Base-by-base conservation (phyloP, 2,113 vertebrate species). In the Boleophthalmus pectinirostris region DNA sequence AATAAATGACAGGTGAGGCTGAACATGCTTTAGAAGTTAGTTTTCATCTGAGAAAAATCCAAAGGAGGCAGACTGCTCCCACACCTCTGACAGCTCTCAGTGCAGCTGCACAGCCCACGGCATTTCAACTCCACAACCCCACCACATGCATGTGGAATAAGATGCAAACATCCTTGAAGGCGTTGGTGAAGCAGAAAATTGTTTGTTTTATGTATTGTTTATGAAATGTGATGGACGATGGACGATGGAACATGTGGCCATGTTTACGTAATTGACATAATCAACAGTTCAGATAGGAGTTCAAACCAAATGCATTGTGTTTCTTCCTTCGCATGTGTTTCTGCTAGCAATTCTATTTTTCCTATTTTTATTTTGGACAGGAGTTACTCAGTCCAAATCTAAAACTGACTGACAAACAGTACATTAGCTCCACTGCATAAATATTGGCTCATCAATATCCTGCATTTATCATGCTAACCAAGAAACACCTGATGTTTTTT, bases 51-150 rank as follows among this genome's bases (percentile, higher is more conserved):
- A 16, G 58, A 33, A 61, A 33, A 61, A 8, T 24, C 58, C 58
- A 33, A 25, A 33, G 58, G 58, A 61, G 8, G 58, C 58, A 18
- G 23, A 9, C 12, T 58, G 3, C 11, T 58, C 56, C 56, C 56
- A 25, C 23, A 58, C 56, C 25, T 61, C 23, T 61, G 25, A 58
- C 56, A 58, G 53, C 53, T 25, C 23, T 57, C 13, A 58, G 23
- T 29, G 23, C 58, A 61, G 56, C 56, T 58, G 56, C 56, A 57
- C 54, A 58, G 58, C 58, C 25, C 58, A 33, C 58, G 23, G 58
- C 58, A 18, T 61, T 61, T 61, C 58, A 61, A 61, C 24, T 61
- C 58, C 58, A 33, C 58, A 33, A 11, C 13, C 15, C 5, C 58
- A 61, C 14, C 25, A 33, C 58, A 61, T 61, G 58, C 58, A 61